Percentiles rank a stretch among this genome's conserved stretches.
phyloP scores from a whole-genome alignment of 53 echinoderm and acorn worm genomes.

The Holothuria leucospilota region DNA sequence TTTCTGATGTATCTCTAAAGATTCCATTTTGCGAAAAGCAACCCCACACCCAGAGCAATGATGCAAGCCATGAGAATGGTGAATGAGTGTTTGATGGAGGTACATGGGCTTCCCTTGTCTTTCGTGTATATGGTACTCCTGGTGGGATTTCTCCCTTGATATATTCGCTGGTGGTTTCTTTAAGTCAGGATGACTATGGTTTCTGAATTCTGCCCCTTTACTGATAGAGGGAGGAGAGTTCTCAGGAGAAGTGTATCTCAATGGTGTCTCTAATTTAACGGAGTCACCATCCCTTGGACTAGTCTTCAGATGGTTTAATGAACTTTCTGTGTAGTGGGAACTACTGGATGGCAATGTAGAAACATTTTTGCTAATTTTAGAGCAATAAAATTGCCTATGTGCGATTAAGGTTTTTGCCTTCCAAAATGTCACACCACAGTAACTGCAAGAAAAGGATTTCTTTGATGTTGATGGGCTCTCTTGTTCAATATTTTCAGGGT shows the following conservation, averaged over 20 bases:
- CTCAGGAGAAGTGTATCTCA: neutral
- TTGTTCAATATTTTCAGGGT: neutral
- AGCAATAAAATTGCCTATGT: conserved; percentile 46
- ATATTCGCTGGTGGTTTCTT: neutral
- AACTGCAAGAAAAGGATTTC: conserved; percentile 16
- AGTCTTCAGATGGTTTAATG: neutral
- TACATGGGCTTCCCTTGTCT: neutral
- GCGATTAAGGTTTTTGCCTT: conserved; percentile 43
- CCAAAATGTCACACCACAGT: conserved; percentile 26
- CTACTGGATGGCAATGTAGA: neutral
- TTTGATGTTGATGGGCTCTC: neutral
- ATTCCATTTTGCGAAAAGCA: conserved; percentile 71
- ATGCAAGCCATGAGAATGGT: conserved; percentile 23
- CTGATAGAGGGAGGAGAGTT: neutral
- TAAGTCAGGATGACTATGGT: neutral
- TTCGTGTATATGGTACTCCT: neutral
- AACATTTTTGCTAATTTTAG: neutral
- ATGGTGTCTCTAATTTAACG: neutral
- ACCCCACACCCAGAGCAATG: conserved; percentile 66
- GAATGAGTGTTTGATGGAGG: neutral
- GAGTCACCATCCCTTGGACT: neutral
- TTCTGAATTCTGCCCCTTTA: neutral
- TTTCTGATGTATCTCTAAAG: conserved; percentile 68
- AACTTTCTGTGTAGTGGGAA: neutral
- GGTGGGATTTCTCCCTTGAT: neutral